These are phyloP conservation scores for Solen grandis DNA, from an alignment of 1,140 invertebrate genomes.

Conservation along the genomic window DNA sequence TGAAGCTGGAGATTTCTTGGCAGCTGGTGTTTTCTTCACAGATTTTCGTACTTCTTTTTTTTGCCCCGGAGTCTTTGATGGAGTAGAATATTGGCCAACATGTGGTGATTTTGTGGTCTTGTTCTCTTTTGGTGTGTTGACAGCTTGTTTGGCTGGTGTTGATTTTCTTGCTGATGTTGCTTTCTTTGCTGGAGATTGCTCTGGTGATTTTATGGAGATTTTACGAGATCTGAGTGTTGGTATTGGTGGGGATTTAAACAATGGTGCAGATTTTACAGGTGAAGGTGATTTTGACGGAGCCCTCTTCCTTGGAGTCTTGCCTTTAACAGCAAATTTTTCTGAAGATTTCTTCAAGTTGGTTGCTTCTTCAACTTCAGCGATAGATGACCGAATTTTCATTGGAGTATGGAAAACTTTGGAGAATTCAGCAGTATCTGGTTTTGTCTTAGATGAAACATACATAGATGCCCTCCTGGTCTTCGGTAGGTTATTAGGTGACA, in stretches of 20 bases:
- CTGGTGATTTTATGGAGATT: no score
- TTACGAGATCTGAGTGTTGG: background rate
- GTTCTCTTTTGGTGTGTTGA: no score
- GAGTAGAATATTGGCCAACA: no score
- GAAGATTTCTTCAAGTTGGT: background rate
- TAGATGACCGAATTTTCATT: background rate
- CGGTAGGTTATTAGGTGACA: background rate
- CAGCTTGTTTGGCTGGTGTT: background rate
- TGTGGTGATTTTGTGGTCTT: no score
- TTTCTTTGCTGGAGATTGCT: background rate
- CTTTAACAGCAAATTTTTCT: background rate
- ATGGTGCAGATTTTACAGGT: background rate
- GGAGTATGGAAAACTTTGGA: conserved; percentile 50
- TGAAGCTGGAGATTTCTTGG: background rate
- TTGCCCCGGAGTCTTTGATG: conserved; percentile 16
- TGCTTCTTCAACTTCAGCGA: conserved; percentile 6
- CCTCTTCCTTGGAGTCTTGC: background rate
- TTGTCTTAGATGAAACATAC: conserved; percentile 43
- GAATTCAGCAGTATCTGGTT: background rate
- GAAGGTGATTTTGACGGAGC: conserved; percentile 7
- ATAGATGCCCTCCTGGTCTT: conserved; percentile 28
- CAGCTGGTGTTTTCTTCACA: background rate
- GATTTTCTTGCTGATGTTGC: background rate
- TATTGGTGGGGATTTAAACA: background rate
- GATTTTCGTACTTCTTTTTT: no score